Percentiles rank a stretch among this genome's conserved stretches.
phyloP scores from a whole-genome alignment of 2,797 vertebrate species.

The Momotus momota region DNA sequence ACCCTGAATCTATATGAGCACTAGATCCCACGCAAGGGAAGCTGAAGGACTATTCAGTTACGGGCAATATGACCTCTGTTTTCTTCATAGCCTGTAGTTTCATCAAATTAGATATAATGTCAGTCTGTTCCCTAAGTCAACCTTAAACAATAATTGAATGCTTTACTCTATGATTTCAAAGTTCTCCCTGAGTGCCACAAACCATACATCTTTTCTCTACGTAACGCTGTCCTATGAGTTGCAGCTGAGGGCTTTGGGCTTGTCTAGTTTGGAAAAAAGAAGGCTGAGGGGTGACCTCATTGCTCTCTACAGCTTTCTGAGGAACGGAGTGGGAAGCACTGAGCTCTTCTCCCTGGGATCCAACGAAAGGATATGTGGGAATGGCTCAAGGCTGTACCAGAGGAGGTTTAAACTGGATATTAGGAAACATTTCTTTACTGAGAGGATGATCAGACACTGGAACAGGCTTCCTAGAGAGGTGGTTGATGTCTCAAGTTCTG shows the following conservation, averaged over 20 bases:
- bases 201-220: neutral
- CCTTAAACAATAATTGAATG: neutral
- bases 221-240: neutral
- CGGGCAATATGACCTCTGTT: neutral
- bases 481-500: neutral
- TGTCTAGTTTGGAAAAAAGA: neutral
- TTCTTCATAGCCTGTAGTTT: neutral
- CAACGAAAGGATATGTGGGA: neutral
- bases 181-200: neutral
- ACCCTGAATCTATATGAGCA: neutral
- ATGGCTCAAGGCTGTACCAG: neutral
- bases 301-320: neutral
- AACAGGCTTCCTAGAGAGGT: neutral
- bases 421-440: neutral
- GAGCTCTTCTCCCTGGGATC: neutral
- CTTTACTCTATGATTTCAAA: neutral
- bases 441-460: neutral
- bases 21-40: neutral
- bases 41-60: neutral
- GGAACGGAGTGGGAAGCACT: neutral
- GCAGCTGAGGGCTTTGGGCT: neutral
- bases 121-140: neutral
- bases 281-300: neutral
- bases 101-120: neutral
- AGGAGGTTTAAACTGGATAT: neutral